Evolutionary conservation across 35 echinoderm and acorn worm genomes (phyloP).

Genomic region (Strongylocentrotus purpuratus): DNA sequence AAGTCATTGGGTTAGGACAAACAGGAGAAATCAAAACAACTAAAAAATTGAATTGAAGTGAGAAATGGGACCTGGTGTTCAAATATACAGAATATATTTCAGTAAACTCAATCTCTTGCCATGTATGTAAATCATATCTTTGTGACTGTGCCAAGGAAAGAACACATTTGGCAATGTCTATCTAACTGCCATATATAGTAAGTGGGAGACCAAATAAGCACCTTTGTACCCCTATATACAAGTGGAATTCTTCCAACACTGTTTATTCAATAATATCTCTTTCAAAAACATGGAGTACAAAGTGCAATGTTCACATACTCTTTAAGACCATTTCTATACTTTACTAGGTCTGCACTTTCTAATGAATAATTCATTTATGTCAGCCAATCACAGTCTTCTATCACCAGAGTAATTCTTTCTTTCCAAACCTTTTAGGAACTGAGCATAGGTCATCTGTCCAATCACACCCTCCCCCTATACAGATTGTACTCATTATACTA

Average conservation of each 20-base stretch:
- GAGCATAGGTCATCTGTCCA: neutral
- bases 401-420: neutral
- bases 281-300: neutral
- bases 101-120: neutral
- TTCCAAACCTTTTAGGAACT: neutral
- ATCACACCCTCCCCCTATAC: neutral
- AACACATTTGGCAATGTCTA: neutral
- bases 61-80: neutral
- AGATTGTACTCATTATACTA: neutral
- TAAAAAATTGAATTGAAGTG: neutral
- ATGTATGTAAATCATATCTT: neutral
- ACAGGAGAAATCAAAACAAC: neutral
- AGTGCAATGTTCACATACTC: neutral
- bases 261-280: slow-evolving; percentile 19
- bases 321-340: neutral
- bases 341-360: neutral
- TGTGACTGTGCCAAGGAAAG: neutral
- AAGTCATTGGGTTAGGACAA: neutral
- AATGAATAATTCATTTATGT: neutral
- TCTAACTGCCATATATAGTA: neutral
- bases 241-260: slow-evolving; percentile 2
- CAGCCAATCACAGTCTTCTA: neutral
- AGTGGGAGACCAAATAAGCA: neutral
- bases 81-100: neutral
- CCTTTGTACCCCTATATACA: neutral